These are phyloP conservation scores for Siderastrea radians DNA, from an alignment of 92 coral and sea anemone genomes.

Conservation along the genomic window DNA sequence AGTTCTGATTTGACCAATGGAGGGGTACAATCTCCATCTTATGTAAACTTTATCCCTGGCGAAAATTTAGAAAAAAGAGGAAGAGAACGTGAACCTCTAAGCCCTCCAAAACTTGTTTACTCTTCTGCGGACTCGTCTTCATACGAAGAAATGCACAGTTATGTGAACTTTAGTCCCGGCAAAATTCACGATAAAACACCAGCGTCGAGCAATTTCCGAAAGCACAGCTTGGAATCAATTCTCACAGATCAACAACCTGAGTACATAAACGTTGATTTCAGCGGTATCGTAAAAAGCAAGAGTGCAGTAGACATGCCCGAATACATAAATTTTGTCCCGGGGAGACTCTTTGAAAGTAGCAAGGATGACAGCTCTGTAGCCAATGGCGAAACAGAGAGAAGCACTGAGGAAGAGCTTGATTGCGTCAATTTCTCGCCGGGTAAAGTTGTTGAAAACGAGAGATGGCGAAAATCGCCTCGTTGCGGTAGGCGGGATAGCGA, in stretches of 20 bases:
- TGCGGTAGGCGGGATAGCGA: constrained; percentile 74
- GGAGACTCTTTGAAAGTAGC: constrained; percentile 20
- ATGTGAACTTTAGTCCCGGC: constrained; percentile 70
- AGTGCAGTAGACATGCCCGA: constrained; percentile 65
- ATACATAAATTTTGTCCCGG: constrained; percentile 77
- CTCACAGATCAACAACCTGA: constrained; percentile 44
- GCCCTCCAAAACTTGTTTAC: background rate
- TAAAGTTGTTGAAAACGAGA: constrained; percentile 11
- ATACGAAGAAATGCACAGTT: constrained; percentile 48
- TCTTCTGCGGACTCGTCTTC: background rate
- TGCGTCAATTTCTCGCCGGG: constrained; percentile 7
- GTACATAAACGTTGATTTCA: constrained; percentile 74
- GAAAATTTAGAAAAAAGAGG: background rate
- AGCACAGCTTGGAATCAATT: constrained; percentile 25
- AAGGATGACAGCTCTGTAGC: constrained; percentile 1
- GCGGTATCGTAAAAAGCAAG: constrained; percentile 48
- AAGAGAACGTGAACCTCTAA: background rate
- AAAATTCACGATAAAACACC: background rate
- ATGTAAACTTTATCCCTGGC: constrained; percentile 41
- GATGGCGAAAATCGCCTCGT: constrained; percentile 31
- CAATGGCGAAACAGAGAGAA: constrained; percentile 8
- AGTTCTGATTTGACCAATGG: background rate
- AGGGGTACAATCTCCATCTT: background rate
- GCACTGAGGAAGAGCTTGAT: background rate
- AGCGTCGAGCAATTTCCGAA: constrained; percentile 24